Evolutionary conservation across 2,888 invertebrate species (phyloP).

Genomic region (Stegana nigrithorax): DNA sequence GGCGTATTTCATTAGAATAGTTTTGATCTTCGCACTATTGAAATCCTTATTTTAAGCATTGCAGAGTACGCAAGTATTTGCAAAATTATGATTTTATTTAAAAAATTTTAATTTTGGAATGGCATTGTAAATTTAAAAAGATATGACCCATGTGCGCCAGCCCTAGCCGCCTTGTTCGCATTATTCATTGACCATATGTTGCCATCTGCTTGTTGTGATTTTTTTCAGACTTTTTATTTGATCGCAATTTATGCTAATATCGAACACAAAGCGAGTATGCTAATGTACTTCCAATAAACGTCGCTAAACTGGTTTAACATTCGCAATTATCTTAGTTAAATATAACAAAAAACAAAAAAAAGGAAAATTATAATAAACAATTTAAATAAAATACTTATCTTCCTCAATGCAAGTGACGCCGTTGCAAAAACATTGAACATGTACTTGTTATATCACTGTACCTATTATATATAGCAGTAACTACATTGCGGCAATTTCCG

Average conservation of each 20-base stretch:
- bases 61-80: too few species aligned
- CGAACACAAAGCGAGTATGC: slow-evolving; percentile 29
- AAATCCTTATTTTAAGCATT: too few species aligned
- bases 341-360: neutral
- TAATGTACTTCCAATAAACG: slow-evolving; percentile 24
- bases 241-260: slow-evolving; percentile 24
- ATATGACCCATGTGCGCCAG: too few species aligned
- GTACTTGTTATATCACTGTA: neutral
- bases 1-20: too few species aligned
- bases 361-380: too few species aligned
- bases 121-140: too few species aligned
- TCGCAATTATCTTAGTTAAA: neutral
- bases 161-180: too few species aligned
- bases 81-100: too few species aligned
- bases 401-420: neutral
- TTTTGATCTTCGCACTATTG: too few species aligned
- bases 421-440: neutral
- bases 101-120: too few species aligned
- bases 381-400: neutral
- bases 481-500: too few species aligned
- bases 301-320: slow-evolving; percentile 2
- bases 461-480: neutral
- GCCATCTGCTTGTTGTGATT: neutral
- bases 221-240: neutral
- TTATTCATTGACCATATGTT: slow-evolving; percentile 1